phyloP scores from a whole-genome alignment of 2,113 vertebrate species.

The Apus apus region DNA sequence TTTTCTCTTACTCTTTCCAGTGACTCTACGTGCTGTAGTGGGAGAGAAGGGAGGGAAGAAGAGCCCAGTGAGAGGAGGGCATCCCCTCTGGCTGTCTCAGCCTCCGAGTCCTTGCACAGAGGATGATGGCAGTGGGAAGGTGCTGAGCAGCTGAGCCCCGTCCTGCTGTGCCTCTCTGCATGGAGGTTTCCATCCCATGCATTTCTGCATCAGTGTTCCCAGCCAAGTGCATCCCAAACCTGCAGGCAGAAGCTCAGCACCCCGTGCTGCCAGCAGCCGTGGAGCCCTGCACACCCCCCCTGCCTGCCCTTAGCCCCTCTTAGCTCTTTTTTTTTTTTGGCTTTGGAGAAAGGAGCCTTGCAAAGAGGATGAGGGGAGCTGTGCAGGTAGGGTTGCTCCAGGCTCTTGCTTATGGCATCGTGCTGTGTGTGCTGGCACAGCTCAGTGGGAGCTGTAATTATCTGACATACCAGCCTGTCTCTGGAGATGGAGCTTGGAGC shows the following conservation, averaged over 20 bases:
- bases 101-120: fast-evolving
- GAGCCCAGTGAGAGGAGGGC: not conserved
- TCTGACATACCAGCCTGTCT: not conserved
- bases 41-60: not conserved
- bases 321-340: not conserved
- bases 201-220: not conserved
- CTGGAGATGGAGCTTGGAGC: constrained; percentile 7
- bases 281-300: not conserved
- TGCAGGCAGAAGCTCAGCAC: not conserved
- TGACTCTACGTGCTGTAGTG: fast-evolving
- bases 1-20: constrained; percentile 1
- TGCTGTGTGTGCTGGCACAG: not conserved
- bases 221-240: fast-evolving
- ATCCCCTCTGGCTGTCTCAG: not conserved
- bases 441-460: not conserved
- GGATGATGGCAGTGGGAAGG: fast-evolving
- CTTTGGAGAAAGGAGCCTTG: not conserved
- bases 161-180: not conserved
- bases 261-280: not conserved
- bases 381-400: not conserved
- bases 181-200: not conserved
- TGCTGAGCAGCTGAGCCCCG: not conserved
- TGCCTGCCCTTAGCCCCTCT: fast-evolving
- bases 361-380: not conserved
- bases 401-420: not conserved